Percentiles rank a stretch among this genome's conserved stretches.
These are phyloP conservation scores for Sebastes minor DNA, from an alignment of 2,797 vertebrate genomes.

Conservation along the genomic window DNA sequence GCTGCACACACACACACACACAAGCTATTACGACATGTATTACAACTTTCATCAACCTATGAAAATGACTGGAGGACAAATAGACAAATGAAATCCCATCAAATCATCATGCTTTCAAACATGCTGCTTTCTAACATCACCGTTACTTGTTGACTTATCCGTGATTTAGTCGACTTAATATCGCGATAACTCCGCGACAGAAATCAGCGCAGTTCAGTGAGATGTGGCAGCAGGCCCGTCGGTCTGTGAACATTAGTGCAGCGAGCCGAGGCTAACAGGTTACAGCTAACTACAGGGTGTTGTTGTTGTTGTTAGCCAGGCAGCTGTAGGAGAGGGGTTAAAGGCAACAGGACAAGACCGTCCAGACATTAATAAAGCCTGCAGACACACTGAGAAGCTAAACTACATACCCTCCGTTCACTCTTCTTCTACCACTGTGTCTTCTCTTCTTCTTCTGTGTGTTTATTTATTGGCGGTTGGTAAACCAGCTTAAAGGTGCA, in stretches of 20 bases:
- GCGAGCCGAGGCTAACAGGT: background rate
- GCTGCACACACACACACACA: background rate
- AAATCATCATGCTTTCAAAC: background rate
- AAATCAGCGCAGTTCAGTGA: background rate
- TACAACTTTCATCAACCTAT: too few species aligned
- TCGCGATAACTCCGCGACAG: background rate
- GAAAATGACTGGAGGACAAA: too few species aligned
- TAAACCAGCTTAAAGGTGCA: fast-evolving
- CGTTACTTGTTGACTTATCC: too few species aligned
- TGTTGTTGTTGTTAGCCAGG: background rate
- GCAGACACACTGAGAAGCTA: background rate
- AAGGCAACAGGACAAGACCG: background rate
- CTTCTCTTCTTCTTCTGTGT: too few species aligned
- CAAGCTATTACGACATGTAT: background rate
- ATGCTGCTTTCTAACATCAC: background rate
- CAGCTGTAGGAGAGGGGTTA: background rate
- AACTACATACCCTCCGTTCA: background rate
- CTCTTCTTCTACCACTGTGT: background rate
- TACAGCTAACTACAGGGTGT: background rate
- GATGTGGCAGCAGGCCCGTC: background rate
- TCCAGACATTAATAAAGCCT: background rate
- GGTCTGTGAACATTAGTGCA: background rate
- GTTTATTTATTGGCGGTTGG: too few species aligned
- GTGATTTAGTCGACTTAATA: background rate
- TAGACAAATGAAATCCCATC: too few species aligned